These are phyloP conservation scores for Tromatobia lineatoria DNA, from an alignment of 2,888 invertebrate species.

Conservation along the genomic window DNA sequence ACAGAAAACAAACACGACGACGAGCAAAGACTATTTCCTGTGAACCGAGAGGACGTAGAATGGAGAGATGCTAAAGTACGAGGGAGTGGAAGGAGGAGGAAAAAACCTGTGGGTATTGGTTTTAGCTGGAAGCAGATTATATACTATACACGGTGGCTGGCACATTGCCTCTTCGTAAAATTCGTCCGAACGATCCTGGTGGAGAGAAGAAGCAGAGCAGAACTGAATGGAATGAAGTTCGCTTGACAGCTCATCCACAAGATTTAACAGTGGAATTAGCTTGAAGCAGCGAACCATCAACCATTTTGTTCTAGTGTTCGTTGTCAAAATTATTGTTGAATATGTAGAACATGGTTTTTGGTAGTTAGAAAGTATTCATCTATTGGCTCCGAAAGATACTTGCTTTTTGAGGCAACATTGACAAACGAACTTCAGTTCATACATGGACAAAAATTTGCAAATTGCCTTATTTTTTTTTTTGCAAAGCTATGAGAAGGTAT, in stretches of 20 bases:
- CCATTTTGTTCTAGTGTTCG: neutral
- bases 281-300: neutral
- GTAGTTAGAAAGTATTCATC: neutral
- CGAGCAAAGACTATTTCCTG: constrained; percentile 17
- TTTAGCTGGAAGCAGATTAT: constrained; percentile 28
- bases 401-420: no score
- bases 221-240: constrained; percentile 23
- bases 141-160: constrained; percentile 21
- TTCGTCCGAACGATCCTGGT: constrained; percentile 17
- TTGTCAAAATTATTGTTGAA: neutral
- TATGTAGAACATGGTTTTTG: neutral
- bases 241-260: constrained; percentile 37
- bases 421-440: no score
- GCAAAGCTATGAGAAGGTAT: no score
- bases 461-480: no score
- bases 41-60: constrained; percentile 2
- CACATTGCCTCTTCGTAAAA: constrained; percentile 39
- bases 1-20: constrained; percentile 38
- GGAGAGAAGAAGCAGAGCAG: constrained; percentile 30
- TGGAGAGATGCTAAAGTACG: neutral
- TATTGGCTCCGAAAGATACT: neutral
- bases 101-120: constrained; percentile 52
- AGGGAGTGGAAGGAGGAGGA: constrained; percentile 17
- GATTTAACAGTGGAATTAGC: constrained; percentile 25
- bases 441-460: no score